Conservation (phyloP, 30 jellyfish, hydroid and myxozoan species). For the Rhopilema esculentum region DNA sequence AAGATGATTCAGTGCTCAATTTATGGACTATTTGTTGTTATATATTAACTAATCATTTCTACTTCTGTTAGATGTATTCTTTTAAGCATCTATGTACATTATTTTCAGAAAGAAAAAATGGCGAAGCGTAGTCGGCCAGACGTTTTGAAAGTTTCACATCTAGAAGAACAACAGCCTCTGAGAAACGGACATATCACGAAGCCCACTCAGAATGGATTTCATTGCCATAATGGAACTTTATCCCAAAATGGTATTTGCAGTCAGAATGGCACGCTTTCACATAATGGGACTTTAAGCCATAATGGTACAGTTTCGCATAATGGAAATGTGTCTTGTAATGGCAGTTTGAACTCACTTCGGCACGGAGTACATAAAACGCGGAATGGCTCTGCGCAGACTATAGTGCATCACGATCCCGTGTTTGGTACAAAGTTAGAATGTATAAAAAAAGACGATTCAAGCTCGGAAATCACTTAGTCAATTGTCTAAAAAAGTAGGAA, state of each 20-base stretch:
- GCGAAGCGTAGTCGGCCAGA: constrained; percentile 58
- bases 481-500: not conserved
- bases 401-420: constrained; percentile 64
- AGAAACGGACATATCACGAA: constrained; percentile 35
- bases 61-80: too few species aligned
- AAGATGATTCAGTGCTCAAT: too few species aligned
- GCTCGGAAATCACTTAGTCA: not conserved
- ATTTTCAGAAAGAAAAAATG: constrained; percentile 48
- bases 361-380: constrained; percentile 59
- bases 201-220: not conserved
- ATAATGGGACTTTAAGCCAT: constrained; percentile 10
- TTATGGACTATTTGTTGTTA: too few species aligned
- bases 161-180: constrained; percentile 45
- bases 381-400: constrained; percentile 56
- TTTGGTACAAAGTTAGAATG: constrained; percentile 65
- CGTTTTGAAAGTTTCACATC: not conserved
- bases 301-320: constrained; percentile 8
- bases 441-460: constrained; percentile 32
- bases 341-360: constrained; percentile 59
- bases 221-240: constrained; percentile 5
- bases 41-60: too few species aligned
- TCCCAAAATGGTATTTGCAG: constrained; percentile 28
- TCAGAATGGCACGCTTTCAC: constrained; percentile 26
- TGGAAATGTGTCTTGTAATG: constrained; percentile 26
- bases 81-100: not conserved